These are phyloP conservation scores for Heterotis niloticus DNA, from an alignment of 2,113 vertebrate genomes.

Conservation along the genomic window DNA sequence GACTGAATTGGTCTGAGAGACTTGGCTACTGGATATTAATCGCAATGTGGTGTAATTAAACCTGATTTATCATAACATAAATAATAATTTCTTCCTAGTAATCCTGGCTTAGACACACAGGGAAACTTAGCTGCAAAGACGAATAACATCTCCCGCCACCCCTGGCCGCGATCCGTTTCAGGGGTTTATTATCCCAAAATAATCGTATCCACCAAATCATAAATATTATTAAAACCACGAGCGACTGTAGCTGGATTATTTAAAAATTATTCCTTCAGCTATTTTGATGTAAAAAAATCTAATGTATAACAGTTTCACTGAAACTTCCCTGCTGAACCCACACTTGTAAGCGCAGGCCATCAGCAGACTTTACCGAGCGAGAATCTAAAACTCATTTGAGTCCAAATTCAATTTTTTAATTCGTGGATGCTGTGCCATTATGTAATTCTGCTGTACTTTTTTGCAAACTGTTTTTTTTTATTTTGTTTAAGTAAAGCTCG, in stretches of 20 bases:
- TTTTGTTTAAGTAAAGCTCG: no score
- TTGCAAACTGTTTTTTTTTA: no score
- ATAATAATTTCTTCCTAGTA: background rate
- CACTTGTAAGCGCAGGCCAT: background rate
- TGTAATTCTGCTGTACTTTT: background rate
- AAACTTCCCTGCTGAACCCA: background rate
- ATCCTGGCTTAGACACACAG: background rate
- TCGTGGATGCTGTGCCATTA: background rate
- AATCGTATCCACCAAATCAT: background rate
- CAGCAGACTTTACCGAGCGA: background rate
- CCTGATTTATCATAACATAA: background rate
- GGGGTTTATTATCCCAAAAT: background rate
- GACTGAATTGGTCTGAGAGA: background rate
- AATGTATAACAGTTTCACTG: background rate
- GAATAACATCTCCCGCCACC: background rate
- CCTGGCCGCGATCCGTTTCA: background rate
- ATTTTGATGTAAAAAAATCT: background rate
- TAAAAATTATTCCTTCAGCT: no score
- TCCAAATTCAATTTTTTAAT: background rate
- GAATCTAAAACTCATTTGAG: background rate
- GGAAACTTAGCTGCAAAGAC: background rate
- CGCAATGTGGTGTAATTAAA: conserved; percentile 1
- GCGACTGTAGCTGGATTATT: background rate
- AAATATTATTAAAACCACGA: background rate
- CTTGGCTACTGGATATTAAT: background rate